A percentile compares a stretch with the other conserved stretches of the same genome.
These are phyloP conservation scores for Chrysolina oricalcia DNA, from an alignment of 2,888 invertebrate species.

Conservation along the genomic window DNA sequence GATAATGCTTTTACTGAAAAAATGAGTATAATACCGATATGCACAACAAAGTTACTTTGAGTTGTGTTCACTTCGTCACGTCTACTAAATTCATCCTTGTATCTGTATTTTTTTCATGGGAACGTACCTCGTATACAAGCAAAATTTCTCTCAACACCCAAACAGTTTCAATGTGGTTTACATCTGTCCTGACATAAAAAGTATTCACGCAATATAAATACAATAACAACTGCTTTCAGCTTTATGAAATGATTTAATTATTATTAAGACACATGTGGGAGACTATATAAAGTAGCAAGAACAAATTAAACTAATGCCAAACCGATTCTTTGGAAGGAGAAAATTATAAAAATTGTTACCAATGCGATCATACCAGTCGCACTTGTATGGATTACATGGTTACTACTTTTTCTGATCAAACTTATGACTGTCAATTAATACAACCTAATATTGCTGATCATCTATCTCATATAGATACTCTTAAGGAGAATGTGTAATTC, in stretches of 20 bases:
- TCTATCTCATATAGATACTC: too few species aligned
- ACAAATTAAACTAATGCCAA: neutral
- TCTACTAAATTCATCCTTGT: neutral
- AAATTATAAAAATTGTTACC: neutral
- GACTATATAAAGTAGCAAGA: neutral
- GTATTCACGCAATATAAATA: conserved; percentile 36
- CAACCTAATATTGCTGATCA: too few species aligned
- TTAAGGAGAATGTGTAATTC: too few species aligned
- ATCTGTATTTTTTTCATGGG: neutral
- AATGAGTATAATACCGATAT: neutral
- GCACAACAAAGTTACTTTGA: neutral
- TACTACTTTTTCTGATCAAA: too few species aligned
- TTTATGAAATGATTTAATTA: conserved; percentile 36
- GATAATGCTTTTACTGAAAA: too few species aligned
- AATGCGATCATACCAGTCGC: too few species aligned
- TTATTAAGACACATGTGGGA: conserved; percentile 36
- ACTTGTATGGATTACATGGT: too few species aligned
- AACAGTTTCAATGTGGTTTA: conserved; percentile 36
- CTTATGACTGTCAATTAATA: too few species aligned
- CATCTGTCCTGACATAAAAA: conserved; percentile 41
- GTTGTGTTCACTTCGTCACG: neutral
- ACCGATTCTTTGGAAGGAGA: neutral
- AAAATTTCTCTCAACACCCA: conserved; percentile 24
- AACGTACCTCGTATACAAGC: conserved; percentile 9
- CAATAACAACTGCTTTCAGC: conserved; percentile 39